These are phyloP conservation scores for Periphyllus acericola DNA, from an alignment of 2,888 invertebrate species.

Conservation along the genomic window DNA sequence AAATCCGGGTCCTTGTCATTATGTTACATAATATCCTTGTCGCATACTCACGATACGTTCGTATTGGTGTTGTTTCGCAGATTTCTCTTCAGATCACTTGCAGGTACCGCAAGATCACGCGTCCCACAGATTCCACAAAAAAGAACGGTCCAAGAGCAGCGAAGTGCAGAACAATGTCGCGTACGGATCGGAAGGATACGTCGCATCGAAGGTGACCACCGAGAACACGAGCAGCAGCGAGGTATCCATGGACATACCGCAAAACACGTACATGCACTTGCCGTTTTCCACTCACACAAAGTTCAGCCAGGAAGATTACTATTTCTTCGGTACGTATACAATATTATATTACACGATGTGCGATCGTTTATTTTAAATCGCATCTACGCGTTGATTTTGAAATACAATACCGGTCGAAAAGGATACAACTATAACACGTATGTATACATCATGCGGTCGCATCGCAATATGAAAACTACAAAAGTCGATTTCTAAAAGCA, in stretches of 20 bases:
- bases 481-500: too few relatives aligned
- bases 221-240: slow-evolving; percentile 36
- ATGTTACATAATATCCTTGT: neutral
- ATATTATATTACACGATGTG: neutral
- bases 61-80: neutral
- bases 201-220: slow-evolving; percentile 24
- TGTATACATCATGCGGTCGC: too few relatives aligned
- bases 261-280: slow-evolving; percentile 12
- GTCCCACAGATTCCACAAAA: neutral
- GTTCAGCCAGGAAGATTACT: slow-evolving; percentile 56
- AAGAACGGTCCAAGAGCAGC: slow-evolving; percentile 20
- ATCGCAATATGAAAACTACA: too few relatives aligned
- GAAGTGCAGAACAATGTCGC: slow-evolving; percentile 4
- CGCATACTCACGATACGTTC: neutral
- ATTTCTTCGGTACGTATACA: slow-evolving; percentile 52
- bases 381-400: neutral
- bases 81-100: neutral
- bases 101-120: neutral
- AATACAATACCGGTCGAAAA: neutral
- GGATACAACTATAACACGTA: neutral
- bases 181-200: slow-evolving; percentile 7
- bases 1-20: too few relatives aligned
- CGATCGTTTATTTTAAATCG: neutral
- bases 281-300: slow-evolving; percentile 27
- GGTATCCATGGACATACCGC: slow-evolving; percentile 34